A percentile compares a stretch with the other conserved stretches of the same genome.
Evolutionary conservation across 2,797 vertebrate species (phyloP).

Genomic region (Adelosebastes latens): DNA sequence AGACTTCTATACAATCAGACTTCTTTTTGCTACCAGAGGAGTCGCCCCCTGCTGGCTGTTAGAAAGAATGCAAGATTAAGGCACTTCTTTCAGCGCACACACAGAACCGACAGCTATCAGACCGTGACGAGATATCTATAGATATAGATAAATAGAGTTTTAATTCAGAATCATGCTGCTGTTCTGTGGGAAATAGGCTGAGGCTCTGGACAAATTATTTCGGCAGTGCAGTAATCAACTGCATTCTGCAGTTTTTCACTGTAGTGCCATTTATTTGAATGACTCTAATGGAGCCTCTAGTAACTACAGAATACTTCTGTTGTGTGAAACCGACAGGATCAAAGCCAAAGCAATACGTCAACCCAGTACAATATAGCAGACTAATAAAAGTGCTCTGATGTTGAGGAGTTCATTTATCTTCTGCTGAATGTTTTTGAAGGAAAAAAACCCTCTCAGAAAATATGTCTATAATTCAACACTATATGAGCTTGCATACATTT

Average conservation of each 20-base stretch:
- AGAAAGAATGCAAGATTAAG: too few relatives aligned
- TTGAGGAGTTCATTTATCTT: conserved; percentile 13
- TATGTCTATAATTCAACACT: conserved; percentile 18
- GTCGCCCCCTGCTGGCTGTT: too few relatives aligned
- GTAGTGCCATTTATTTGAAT: conserved; percentile 33
- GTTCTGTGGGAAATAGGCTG: conserved; percentile 1
- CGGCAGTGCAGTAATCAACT: conserved; percentile 9
- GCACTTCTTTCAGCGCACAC: not conserved
- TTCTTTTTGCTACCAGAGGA: too few relatives aligned
- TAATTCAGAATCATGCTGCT: not conserved
- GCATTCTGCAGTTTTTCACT: conserved; percentile 33
- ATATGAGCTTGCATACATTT: conserved; percentile 2
- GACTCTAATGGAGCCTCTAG: conserved; percentile 30
- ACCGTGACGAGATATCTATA: not conserved
- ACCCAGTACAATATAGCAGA: conserved; percentile 5
- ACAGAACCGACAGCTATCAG: not conserved
- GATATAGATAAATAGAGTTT: not conserved
- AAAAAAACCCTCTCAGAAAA: conserved; percentile 5
- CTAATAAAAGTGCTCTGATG: conserved; percentile 22
- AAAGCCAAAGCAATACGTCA: conserved; percentile 37
- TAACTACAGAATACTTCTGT: not conserved
- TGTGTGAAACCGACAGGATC: conserved; percentile 21
- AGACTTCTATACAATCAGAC: too few relatives aligned
- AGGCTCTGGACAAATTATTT: conserved; percentile 18
- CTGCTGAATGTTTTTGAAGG: not conserved